Evolutionary conservation across 37 sponge, comb jelly and placozoan genomes (phyloP), one percentile per base, ranked within the genome.

Genomic region (Halisarca cf. caerulea): DNA sequence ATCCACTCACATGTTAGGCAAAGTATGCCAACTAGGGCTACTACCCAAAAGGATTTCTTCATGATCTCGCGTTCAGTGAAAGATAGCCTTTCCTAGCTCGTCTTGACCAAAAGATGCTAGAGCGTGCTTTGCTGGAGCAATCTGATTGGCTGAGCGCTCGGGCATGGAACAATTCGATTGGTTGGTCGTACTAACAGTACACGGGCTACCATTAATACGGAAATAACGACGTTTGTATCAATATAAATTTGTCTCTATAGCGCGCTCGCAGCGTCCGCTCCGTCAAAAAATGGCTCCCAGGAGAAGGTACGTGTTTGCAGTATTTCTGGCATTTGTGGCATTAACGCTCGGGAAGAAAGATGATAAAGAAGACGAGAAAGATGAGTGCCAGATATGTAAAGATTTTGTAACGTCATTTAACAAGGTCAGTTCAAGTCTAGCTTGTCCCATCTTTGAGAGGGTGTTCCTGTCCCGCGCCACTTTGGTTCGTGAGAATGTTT

Each of bases 361-460:
- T 3, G 58, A 80, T 24, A 54, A 25, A 54, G 30, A 54, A 3
- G 34, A 80, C 58, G 54, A 14, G 34, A 89, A 91, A 59, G 43
- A 80, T 18, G 30, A 32, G 20, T 97, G 93, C 66, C 62, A 82
- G 25, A 84, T 83, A 3, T 97, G 98, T 78, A 88, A 74, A 62
- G 86, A 90, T 1, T 90, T 92, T 64, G 91, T 92, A 39, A 68
- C 84, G 59, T 80, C 89, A 8, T 92, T 96, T 45, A 40, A 93
- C 14, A 82, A 90, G 85, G 96, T 95, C 44, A 8, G 38, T 27
- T 80, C 59, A 72, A n/a, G n/a, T n/a, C n/a, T n/a, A n/a, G n/a
- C n/a, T n/a, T n/a, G n/a, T n/a, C n/a, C n/a, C n/a, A n/a, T n/a
- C n/a, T n/a, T n/a, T n/a, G n/a, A n/a, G n/a, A n/a, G n/a, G n/a